Conservation (phyloP, 2,113 vertebrate genomes). For the Ailurus styani region DNA sequence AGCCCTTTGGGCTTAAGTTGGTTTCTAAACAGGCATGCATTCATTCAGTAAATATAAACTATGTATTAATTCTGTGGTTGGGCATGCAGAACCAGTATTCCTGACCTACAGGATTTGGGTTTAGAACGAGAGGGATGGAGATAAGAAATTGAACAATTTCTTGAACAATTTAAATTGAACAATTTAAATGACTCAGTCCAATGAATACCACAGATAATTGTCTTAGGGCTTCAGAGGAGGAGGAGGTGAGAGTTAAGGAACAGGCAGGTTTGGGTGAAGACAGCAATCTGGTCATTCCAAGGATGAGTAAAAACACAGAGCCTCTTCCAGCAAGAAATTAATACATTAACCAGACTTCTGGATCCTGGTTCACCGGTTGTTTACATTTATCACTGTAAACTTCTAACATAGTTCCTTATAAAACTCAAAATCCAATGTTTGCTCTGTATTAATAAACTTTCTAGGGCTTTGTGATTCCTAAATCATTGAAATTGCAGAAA, state of each 20-base stretch:
- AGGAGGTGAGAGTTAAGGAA: background rate
- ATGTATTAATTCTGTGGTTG: background rate
- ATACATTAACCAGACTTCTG: background rate
- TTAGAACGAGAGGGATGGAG: background rate
- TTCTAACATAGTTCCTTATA: background rate
- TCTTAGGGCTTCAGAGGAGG: background rate
- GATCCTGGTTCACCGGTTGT: background rate
- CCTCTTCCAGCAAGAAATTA: background rate
- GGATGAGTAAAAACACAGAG: background rate
- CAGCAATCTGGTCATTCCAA: background rate
- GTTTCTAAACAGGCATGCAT: background rate
- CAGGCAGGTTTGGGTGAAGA: background rate
- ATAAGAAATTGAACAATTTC: background rate
- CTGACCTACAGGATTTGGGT: background rate
- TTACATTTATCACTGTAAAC: background rate
- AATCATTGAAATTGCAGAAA: background rate
- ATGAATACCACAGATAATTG: background rate
- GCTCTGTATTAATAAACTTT: background rate
- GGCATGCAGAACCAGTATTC: background rate
- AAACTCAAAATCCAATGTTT: background rate
- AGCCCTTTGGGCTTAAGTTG: background rate
- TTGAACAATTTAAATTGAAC: background rate
- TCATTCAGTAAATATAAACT: background rate
- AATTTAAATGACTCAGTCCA: background rate
- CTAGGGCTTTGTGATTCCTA: background rate